Conservation (phyloP, 2,113 vertebrate species). For the Silurus glanis region DNA sequence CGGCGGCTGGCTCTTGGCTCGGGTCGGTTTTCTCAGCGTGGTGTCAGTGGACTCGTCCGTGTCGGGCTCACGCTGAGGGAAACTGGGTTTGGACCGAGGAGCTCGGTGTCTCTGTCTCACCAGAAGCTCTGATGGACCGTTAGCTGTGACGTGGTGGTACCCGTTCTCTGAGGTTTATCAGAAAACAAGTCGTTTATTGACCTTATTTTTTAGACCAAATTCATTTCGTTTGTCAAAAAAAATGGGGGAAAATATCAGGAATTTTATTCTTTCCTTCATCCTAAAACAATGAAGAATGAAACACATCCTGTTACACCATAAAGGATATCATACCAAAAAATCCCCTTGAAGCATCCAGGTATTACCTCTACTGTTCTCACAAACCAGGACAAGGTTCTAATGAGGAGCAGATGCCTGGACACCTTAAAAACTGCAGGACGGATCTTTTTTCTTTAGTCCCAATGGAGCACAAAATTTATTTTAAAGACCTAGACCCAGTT, state of each 20-base stretch:
- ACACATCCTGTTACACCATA: too few species aligned
- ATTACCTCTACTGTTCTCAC: not conserved
- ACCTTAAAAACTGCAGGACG: not conserved
- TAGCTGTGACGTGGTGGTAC: conserved; percentile 26
- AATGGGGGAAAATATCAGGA: too few species aligned
- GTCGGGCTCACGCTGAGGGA: conserved; percentile 42
- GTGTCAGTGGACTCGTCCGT: conserved; percentile 59
- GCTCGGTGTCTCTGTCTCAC: conserved; percentile 42
- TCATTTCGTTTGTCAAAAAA: not conserved
- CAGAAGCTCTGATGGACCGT: not conserved
- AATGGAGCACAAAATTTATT: not conserved
- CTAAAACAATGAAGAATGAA: too few species aligned
- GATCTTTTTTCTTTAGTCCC: not conserved
- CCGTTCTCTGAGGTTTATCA: conserved; percentile 52
- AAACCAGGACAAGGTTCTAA: conserved; percentile 6
- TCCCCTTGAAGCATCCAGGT: not conserved
- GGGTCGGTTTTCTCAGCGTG: conserved; percentile 64
- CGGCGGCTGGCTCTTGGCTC: conserved; percentile 74
- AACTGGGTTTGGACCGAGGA: conserved; percentile 50
- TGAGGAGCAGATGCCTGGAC: not conserved
- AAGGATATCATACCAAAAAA: not conserved
- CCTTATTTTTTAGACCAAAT: not conserved
- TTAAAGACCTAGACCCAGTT: too few species aligned
- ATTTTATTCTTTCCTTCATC: not conserved
- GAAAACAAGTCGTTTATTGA: not conserved